A percentile compares a stretch with the other conserved stretches of the same genome.
Evolutionary conservation across 1,140 invertebrate genomes (phyloP).

Genomic region (Matsumurasca onukii): DNA sequence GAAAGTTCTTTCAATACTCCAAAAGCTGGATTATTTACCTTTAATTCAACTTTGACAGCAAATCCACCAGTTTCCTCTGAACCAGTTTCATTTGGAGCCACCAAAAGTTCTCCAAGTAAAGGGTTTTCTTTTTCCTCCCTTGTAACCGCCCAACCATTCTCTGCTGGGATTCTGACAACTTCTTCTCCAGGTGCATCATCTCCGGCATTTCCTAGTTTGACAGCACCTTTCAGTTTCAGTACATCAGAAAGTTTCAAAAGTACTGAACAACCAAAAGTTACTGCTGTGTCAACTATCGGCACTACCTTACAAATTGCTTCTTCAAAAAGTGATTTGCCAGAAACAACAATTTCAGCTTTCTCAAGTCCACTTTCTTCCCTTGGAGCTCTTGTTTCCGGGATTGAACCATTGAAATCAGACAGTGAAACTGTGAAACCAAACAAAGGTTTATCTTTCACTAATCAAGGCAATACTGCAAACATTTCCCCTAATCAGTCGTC

Average conservation of each 20-base stretch:
- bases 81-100: no score
- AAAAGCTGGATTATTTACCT: no score
- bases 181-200: neutral
- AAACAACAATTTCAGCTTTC: neutral
- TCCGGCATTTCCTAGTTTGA: neutral
- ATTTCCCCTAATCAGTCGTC: neutral
- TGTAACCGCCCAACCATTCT: neutral
- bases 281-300: neutral
- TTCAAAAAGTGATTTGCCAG: neutral
- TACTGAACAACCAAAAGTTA: neutral
- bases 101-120: neutral
- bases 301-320: neutral
- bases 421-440: neutral
- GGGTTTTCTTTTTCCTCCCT: neutral
- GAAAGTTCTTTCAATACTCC: no score
- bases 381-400: neutral
- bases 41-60: no score
- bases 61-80: no score
- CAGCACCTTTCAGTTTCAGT: neutral
- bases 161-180: no score
- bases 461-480: neutral
- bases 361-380: neutral
- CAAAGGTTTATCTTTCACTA: neutral
- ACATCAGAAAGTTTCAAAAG: neutral
- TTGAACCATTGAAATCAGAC: neutral